Evolutionary conservation across 2,113 vertebrate genomes (phyloP).

Genomic region (Acinonyx jubatus): DNA sequence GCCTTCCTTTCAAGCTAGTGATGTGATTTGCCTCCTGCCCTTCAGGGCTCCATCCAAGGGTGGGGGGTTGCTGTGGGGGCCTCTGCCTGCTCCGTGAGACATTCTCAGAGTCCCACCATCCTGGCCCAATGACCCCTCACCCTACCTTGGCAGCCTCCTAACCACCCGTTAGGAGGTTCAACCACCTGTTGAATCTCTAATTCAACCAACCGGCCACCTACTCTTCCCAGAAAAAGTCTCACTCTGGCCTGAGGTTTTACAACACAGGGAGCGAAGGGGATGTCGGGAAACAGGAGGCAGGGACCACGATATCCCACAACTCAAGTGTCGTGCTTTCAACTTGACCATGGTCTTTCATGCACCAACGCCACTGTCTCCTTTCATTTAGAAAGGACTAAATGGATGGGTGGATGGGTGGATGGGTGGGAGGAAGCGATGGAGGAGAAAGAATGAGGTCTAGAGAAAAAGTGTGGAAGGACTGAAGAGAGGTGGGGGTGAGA

Average conservation of each 20-base stretch:
- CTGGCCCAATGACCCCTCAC: no score
- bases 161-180: neutral
- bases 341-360: neutral
- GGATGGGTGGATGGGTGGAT: neutral
- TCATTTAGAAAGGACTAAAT: neutral
- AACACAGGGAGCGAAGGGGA: neutral
- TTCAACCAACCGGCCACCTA: neutral
- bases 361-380: neutral
- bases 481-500: neutral
- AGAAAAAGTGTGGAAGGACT: neutral
- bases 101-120: neutral
- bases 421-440: neutral
- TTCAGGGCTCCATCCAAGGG: neutral
- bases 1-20: neutral
- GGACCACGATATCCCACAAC: neutral
- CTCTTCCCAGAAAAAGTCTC: neutral
- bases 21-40: neutral
- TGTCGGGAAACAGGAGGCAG: neutral
- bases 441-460: neutral
- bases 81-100: neutral
- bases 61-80: neutral
- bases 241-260: neutral
- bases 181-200: neutral
- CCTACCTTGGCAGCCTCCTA: neutral
- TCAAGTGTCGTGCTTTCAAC: neutral